Conservation (phyloP, 2,888 invertebrate genomes). For the Chrysina gloriosa region DNA sequence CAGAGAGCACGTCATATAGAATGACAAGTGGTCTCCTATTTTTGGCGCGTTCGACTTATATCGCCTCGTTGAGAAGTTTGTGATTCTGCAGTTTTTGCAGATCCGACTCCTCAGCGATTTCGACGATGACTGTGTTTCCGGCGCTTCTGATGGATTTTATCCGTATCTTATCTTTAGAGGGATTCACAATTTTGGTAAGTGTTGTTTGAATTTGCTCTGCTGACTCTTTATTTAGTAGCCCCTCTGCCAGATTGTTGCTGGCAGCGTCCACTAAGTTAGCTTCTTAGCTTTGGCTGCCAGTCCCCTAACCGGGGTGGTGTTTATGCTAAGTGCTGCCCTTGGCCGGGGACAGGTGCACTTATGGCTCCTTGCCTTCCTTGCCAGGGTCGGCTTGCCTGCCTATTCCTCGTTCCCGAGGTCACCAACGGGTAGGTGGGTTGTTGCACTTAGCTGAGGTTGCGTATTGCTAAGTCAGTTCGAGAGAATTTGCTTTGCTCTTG, state of each 20-base stretch:
- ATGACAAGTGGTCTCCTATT: slow-evolving; percentile 27
- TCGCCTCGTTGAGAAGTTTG: not conserved
- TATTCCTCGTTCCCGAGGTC: slow-evolving; percentile 15
- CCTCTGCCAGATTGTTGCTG: not conserved
- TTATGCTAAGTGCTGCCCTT: not conserved
- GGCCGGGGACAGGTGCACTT: slow-evolving; percentile 15
- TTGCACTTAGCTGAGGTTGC: not conserved
- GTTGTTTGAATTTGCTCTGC: not conserved
- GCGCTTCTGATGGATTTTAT: slow-evolving; percentile 3
- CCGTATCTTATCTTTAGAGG: slow-evolving; percentile 16
- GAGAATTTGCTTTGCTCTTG: too few relatives aligned
- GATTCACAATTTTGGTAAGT: not conserved
- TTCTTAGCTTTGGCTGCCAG: not conserved
- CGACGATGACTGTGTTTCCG: not conserved
- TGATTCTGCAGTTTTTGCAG: not conserved
- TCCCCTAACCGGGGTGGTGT: not conserved
- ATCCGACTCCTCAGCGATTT: not conserved
- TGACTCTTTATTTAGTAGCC: not conserved
- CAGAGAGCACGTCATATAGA: slow-evolving; percentile 5
- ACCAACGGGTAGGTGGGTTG: slow-evolving; percentile 16
- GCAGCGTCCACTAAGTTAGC: not conserved
- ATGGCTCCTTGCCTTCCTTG: not conserved
- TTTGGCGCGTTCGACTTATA: not conserved
- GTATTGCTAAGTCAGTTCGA: too few relatives aligned
- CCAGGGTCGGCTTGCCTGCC: not conserved